Evolutionary conservation across 2,797 vertebrate genomes (phyloP).

Genomic region (Diglossa cyanea): DNA sequence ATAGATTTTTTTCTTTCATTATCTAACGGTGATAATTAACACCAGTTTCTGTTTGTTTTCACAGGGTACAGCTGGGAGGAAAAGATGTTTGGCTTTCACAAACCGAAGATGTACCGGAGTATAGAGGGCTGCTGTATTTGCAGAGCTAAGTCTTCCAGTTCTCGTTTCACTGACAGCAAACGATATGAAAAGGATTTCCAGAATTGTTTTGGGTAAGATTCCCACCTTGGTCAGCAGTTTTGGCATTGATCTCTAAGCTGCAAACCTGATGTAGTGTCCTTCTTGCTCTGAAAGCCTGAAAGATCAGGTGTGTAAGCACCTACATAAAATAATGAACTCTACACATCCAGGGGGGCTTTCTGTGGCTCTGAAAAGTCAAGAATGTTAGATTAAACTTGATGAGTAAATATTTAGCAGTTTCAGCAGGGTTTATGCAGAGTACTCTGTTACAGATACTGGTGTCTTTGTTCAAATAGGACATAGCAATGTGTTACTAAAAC

Average conservation of each 20-base stretch:
- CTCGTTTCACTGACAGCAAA: constrained; percentile 97
- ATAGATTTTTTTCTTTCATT: not conserved
- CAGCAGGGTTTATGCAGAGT: not conserved
- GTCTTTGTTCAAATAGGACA: not conserved
- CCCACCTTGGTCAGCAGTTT: not conserved
- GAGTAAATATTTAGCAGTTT: not conserved
- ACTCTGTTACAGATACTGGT: not conserved
- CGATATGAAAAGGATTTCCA: constrained; percentile 91
- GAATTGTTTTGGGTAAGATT: constrained; percentile 84
- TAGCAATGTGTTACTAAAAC: not conserved
- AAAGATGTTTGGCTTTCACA: constrained; percentile 99
- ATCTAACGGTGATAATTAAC: not conserved
- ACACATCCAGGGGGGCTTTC: rapidly evolving
- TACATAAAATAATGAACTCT: not conserved
- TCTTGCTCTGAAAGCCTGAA: not conserved
- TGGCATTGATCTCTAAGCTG: not conserved
- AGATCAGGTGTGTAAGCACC: not conserved
- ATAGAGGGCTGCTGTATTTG: constrained; percentile 99
- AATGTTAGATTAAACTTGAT: not conserved
- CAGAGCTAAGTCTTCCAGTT: constrained; percentile 97
- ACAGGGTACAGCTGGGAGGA: constrained; percentile 64
- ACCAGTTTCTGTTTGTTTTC: constrained; percentile 38
- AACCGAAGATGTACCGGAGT: constrained; percentile 99
- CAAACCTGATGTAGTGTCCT: not conserved
- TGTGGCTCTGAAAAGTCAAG: not conserved